These are phyloP conservation scores for Gymnorhina tibicen DNA, from an alignment of 2,113 vertebrate species.

Conservation along the genomic window DNA sequence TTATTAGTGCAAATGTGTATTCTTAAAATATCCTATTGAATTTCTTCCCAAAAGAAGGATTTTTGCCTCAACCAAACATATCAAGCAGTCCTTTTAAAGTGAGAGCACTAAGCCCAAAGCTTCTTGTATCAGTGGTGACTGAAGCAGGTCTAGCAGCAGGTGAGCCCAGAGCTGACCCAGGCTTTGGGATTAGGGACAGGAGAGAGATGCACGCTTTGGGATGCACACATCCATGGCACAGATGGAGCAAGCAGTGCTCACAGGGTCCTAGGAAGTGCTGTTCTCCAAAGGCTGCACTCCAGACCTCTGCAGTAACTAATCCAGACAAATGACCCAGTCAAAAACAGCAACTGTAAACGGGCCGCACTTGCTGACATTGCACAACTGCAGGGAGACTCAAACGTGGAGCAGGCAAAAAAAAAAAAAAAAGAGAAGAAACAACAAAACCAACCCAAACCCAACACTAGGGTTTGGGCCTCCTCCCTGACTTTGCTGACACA, in stretches of 20 bases:
- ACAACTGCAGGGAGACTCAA: slow-evolving; percentile 48
- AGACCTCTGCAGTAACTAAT: slow-evolving; percentile 57
- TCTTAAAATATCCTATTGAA: neutral
- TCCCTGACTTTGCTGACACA: slow-evolving; percentile 12
- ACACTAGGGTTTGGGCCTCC: neutral
- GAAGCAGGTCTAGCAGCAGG: neutral
- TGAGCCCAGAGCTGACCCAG: neutral
- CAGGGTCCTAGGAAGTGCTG: neutral
- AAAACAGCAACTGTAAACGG: slow-evolving; percentile 25
- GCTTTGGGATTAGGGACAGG: neutral
- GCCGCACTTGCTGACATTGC: slow-evolving; percentile 62
- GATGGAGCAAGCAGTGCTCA: neutral
- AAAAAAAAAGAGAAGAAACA: neutral
- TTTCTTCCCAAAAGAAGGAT: neutral
- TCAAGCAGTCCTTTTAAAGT: neutral
- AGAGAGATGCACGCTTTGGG: neutral
- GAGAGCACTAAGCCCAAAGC: neutral
- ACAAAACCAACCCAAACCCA: neutral
- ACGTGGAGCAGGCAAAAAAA: neutral
- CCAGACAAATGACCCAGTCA: slow-evolving; percentile 72
- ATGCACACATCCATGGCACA: neutral
- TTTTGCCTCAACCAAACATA: neutral
- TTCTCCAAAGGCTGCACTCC: neutral
- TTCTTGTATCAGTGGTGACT: neutral
- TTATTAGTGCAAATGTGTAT: neutral